Conservation (phyloP, 2,888 invertebrate species). For the Stegophylla sp. region DNA sequence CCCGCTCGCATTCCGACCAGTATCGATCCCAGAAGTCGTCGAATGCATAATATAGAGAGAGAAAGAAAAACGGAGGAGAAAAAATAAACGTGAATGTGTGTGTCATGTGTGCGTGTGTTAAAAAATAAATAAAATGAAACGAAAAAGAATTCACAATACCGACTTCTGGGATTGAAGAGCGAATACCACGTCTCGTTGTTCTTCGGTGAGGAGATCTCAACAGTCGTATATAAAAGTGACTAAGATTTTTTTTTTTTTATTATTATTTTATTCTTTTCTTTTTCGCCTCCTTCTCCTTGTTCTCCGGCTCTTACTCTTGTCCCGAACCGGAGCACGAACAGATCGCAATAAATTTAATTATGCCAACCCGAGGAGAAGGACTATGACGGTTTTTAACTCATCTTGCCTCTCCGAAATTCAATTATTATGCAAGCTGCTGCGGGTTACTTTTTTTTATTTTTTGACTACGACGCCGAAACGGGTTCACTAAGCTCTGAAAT, state of each 20-base stretch:
- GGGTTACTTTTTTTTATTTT: slow-evolving; percentile 15
- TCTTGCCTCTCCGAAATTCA: slow-evolving; percentile 27
- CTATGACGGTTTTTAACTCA: slow-evolving; percentile 36
- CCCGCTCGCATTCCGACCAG: slow-evolving; percentile 59
- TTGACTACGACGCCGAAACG: slow-evolving; percentile 43
- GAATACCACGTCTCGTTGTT: slow-evolving; percentile 47
- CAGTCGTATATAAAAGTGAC: slow-evolving; percentile 56
- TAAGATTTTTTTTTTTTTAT: slow-evolving; percentile 43
- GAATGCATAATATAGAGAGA: slow-evolving; percentile 32
- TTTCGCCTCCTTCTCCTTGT: not conserved
- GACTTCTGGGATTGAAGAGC: slow-evolving; percentile 58
- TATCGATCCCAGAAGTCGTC: slow-evolving; percentile 59
- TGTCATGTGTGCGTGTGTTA: slow-evolving; percentile 4
- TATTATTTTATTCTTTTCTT: slow-evolving; percentile 1
- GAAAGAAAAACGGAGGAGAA: slow-evolving; percentile 17
- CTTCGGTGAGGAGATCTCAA: slow-evolving; percentile 39
- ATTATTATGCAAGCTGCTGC: slow-evolving; percentile 53
- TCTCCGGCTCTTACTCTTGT: not conserved
- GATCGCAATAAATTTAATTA: slow-evolving; percentile 59
- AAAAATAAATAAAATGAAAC: slow-evolving; percentile 43
- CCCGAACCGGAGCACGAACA: slow-evolving; percentile 20
- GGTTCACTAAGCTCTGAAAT: slow-evolving; percentile 48
- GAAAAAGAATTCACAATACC: slow-evolving; percentile 39
- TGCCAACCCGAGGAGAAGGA: slow-evolving; percentile 16
- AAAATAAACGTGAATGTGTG: not conserved